phyloP scores from a whole-genome alignment of 2,113 vertebrate species.

The Chiloscyllium plagiosum region DNA sequence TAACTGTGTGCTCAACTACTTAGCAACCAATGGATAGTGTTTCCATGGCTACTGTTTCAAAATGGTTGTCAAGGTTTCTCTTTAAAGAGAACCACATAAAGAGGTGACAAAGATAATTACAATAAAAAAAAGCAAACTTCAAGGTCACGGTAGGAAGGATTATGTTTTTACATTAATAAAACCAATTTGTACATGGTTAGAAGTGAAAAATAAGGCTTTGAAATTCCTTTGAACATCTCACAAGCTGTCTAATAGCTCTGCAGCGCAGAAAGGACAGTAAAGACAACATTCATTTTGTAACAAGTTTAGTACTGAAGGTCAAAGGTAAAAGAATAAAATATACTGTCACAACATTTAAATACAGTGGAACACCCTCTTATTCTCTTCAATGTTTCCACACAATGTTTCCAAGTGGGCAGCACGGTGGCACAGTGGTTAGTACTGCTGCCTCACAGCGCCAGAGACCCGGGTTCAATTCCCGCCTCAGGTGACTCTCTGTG shows the following conservation, averaged over 20 bases:
- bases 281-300: not conserved
- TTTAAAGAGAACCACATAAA: not conserved
- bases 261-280: not conserved
- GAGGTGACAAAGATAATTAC: not conserved
- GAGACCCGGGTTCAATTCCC: too few relatives aligned
- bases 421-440: too few relatives aligned
- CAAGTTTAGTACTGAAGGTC: not conserved
- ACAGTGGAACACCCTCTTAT: not conserved
- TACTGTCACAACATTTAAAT: not conserved
- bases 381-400: not conserved
- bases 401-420: too few relatives aligned
- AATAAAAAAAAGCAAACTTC: not conserved
- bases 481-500: too few relatives aligned
- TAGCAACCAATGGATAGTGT: not conserved
- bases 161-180: not conserved
- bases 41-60: not conserved
- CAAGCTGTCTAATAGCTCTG: too few relatives aligned
- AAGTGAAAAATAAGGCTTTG: not conserved
- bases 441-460: too few relatives aligned
- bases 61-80: conserved; percentile 17
- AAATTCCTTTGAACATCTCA: not conserved
- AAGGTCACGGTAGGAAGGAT: not conserved
- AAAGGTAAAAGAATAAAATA: not conserved
- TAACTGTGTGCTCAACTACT: not conserved
- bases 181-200: not conserved